Evolutionary conservation across 2,113 vertebrate genomes (phyloP).

Genomic region (Malurus alboscapulatus): DNA sequence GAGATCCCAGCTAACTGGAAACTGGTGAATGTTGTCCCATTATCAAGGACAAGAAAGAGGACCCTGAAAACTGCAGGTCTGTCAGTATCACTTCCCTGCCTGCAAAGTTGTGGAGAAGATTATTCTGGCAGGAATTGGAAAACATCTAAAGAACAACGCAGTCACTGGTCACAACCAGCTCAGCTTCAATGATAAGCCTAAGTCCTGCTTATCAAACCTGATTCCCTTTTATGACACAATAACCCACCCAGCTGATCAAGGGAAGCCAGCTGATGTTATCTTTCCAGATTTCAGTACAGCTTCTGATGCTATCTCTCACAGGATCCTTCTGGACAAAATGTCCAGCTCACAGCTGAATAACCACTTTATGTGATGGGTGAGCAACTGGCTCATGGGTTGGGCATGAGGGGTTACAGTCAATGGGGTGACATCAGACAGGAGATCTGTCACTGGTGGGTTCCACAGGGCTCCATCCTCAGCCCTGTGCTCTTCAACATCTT

Average conservation of each 20-base stretch:
- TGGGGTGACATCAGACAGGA: neutral
- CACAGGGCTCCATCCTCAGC: neutral
- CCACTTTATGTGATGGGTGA: neutral
- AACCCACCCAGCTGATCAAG: neutral
- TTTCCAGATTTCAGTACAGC: neutral
- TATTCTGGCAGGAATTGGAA: neutral
- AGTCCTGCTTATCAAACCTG: neutral
- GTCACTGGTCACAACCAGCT: too few relatives aligned
- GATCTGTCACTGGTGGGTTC: neutral
- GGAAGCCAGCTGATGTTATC: neutral
- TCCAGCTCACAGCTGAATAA: neutral
- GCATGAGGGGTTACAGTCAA: neutral
- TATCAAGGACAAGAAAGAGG: neutral
- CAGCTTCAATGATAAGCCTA: fast-evolving
- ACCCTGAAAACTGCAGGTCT: fast-evolving
- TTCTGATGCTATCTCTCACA: neutral
- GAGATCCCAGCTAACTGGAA: neutral
- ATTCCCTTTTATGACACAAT: neutral
- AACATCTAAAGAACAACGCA: neutral
- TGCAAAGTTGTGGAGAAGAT: neutral
- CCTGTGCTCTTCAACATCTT: neutral
- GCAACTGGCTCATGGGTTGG: fast-evolving
- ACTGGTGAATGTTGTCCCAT: neutral
- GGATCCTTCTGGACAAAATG: neutral
- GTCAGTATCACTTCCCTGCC: neutral